Conservation (phyloP, 2,113 vertebrate genomes). For the Oryzias melastigma region DNA sequence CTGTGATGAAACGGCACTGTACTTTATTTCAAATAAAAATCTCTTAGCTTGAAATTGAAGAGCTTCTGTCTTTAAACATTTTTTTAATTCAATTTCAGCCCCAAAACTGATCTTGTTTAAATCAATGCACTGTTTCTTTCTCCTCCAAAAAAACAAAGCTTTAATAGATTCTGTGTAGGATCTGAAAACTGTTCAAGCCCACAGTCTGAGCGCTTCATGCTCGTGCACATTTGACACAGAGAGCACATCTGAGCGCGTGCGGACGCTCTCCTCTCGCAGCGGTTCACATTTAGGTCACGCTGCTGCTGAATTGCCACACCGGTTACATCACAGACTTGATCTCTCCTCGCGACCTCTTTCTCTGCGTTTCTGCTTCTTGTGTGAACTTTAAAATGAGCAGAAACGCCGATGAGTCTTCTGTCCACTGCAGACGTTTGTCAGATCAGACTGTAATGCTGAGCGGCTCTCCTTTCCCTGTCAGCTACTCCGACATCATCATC, state of each 20-base stretch:
- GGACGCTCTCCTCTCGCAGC: conserved; percentile 39
- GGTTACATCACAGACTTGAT: conserved; percentile 68
- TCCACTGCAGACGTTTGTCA: background rate
- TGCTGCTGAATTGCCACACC: conserved; percentile 36
- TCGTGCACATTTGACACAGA: conserved; percentile 9
- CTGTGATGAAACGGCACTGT: no score
- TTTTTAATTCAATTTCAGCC: no score
- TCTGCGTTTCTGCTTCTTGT: conserved; percentile 5
- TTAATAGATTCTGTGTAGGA: no score
- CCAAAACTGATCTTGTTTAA: no score
- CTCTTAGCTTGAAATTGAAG: no score
- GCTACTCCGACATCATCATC: conserved; percentile 91
- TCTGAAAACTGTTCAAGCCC: no score
- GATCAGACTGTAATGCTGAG: background rate
- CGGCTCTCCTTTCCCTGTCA: conserved; percentile 36
- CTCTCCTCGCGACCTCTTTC: conserved; percentile 32
- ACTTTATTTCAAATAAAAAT: no score
- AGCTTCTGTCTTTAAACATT: no score
- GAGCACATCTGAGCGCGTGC: conserved; percentile 6
- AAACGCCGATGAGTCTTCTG: background rate
- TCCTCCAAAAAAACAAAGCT: no score
- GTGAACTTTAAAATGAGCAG: conserved; percentile 2
- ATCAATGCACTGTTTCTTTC: no score
- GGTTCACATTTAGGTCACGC: conserved; percentile 68
- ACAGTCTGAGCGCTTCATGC: background rate